Conservation (phyloP, 2,797 vertebrate species). For the Pantherophis vulpinus region DNA sequence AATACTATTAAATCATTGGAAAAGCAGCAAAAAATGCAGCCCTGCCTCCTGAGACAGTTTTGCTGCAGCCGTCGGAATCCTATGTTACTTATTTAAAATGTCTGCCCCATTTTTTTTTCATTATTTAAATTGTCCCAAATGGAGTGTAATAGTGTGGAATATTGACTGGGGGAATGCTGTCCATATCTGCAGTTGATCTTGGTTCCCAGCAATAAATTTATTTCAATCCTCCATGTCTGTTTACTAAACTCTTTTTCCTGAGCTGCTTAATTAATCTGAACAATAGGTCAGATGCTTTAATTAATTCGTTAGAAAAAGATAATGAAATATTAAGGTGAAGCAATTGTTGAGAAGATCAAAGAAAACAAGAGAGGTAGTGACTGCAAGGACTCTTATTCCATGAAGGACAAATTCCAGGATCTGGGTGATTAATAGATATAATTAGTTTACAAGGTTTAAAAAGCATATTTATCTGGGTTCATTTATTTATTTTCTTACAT, state of each 20-base stretch:
- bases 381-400: slow-evolving; percentile 39
- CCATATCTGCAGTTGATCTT: not conserved
- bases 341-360: slow-evolving; percentile 28
- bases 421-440: slow-evolving; percentile 70
- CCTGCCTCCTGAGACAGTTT: not conserved
- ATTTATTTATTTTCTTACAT: slow-evolving; percentile 25
- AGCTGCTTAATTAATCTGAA: slow-evolving; percentile 40
- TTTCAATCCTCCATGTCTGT: not conserved
- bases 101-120: not conserved
- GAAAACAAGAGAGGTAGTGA: slow-evolving; percentile 30
- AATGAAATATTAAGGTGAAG: slow-evolving; percentile 40
- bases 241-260: slow-evolving; percentile 12
- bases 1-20: not conserved
- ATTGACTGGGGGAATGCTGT: not conserved
- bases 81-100: not conserved
- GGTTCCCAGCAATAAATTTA: not conserved
- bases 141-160: not conserved
- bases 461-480: slow-evolving; percentile 68
- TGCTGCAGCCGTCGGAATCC: not conserved
- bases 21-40: not conserved
- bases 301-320: slow-evolving; percentile 40
- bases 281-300: slow-evolving; percentile 23
- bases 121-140: not conserved
- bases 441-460: slow-evolving; percentile 68
- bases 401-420: slow-evolving; percentile 45